Evolutionary conservation across 2,797 vertebrate species (phyloP), one percentile per base, ranked within the genome.

Genomic region (Thamnophis elegans): DNA sequence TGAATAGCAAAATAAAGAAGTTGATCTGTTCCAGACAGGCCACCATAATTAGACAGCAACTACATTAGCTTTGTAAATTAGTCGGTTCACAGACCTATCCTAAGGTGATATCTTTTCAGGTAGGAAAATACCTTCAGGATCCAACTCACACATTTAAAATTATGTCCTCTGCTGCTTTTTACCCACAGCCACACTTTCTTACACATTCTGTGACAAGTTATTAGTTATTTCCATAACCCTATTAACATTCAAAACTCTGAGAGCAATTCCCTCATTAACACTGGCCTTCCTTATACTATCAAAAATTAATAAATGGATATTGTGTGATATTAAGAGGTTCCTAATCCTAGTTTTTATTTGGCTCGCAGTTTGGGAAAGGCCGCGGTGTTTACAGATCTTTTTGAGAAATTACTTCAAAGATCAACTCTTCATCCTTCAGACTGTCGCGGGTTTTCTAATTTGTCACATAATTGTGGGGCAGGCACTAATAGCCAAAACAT

Each of bases 381-480:
- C 89, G 54, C 53, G 85, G 89, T 91, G 51, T 90, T 95, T 94
- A 93, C 28, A 89, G 5, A 78, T 89, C 47, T 28, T 93, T 94
- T 93, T 92, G 94, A 92, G 91, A 93, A 95, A 93, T 18, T 0
- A 1, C 91, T 93, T 93, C 90, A 94, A 95, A 95, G 82, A 91
- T 56, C 25, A 42, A 62, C 91, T 93, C 85, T 95, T 94, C 90
- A 96, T 92, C 88, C 91, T 60, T 78, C 42, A 65, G 93, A 88
- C 93, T 85, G 93, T 93, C 94, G 95, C 85, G 89, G 54, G 56
- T 93, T 92, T 96, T 88, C 91, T 93, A 90, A 96, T 96, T 92
- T 95, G 90, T 94, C 92, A 85, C 93, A 62, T 94, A 94, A 94
- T 94, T 96, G 94, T 94, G 91, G 91, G 94, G 93, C 88, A 94